Evolutionary conservation across 2,113 vertebrate genomes (phyloP).

Genomic region (Fregetta grallaria): DNA sequence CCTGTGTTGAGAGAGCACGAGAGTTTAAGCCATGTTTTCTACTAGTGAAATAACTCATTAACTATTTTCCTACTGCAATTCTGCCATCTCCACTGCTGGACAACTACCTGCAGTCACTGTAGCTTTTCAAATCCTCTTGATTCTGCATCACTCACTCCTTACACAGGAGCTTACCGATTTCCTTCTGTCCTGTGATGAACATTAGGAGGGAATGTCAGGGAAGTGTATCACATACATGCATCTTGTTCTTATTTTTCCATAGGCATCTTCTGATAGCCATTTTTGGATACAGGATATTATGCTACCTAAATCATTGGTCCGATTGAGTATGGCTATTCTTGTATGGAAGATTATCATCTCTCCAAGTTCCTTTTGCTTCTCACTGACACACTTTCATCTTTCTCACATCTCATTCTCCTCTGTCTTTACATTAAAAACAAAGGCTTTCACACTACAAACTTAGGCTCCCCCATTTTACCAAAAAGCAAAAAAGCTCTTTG

Average conservation of each 20-base stretch:
- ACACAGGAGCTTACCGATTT: background rate
- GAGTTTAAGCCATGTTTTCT: background rate
- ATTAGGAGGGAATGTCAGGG: background rate
- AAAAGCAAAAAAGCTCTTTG: background rate
- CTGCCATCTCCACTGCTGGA: background rate
- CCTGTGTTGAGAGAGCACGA: background rate
- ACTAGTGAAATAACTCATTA: background rate
- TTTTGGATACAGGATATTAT: background rate
- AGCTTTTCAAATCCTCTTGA: background rate
- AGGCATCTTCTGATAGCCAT: background rate
- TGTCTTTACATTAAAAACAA: background rate
- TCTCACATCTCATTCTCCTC: background rate
- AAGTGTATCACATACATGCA: background rate
- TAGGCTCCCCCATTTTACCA: background rate
- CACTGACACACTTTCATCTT: background rate
- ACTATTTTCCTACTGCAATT: background rate
- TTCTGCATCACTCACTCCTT: background rate
- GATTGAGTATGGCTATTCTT: background rate
- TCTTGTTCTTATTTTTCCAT: background rate
- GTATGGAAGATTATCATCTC: background rate
- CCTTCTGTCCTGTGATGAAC: background rate
- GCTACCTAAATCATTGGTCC: background rate
- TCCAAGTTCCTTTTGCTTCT: background rate
- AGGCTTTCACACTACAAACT: background rate
- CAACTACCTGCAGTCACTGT: background rate